Conservation (phyloP, 2,113 vertebrate species). For the Capreolus pygargus region DNA sequence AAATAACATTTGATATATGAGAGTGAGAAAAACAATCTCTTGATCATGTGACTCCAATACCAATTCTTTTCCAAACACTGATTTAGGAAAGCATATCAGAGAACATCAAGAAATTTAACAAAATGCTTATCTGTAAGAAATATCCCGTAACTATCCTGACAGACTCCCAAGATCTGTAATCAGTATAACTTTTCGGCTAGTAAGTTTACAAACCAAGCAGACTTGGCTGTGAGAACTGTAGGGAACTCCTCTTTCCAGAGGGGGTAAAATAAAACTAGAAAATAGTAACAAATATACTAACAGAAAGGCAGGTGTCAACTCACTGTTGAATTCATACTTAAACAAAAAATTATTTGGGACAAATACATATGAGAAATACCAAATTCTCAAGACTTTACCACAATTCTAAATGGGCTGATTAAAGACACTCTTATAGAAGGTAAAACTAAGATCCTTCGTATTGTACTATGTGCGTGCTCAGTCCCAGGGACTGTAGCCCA, state of each 20-base stretch:
- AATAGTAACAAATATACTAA: not conserved
- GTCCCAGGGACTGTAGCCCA: not conserved
- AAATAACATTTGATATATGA: not conserved
- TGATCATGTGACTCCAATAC: not conserved
- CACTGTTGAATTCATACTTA: slow-evolving; percentile 1
- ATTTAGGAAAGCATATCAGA: slow-evolving; percentile 12
- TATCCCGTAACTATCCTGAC: not conserved
- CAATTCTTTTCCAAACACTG: not conserved
- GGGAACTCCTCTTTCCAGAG: not conserved
- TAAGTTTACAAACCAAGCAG: not conserved
- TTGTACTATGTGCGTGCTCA: not conserved
- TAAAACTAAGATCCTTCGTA: not conserved
- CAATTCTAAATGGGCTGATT: not conserved
- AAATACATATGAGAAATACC: not conserved
- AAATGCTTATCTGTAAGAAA: slow-evolving; percentile 23
- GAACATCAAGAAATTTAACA: not conserved
- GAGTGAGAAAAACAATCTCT: not conserved
- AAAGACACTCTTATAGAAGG: not conserved
- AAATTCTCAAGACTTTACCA: not conserved
- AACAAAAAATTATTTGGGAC: slow-evolving; percentile 17
- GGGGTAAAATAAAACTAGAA: not conserved
- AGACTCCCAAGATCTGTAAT: not conserved
- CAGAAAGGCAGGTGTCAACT: not conserved
- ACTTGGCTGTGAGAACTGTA: not conserved
- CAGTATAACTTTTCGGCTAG: not conserved